phyloP scores from a whole-genome alignment of 2,888 invertebrate species.

The Pollenia griseotomentosa region DNA sequence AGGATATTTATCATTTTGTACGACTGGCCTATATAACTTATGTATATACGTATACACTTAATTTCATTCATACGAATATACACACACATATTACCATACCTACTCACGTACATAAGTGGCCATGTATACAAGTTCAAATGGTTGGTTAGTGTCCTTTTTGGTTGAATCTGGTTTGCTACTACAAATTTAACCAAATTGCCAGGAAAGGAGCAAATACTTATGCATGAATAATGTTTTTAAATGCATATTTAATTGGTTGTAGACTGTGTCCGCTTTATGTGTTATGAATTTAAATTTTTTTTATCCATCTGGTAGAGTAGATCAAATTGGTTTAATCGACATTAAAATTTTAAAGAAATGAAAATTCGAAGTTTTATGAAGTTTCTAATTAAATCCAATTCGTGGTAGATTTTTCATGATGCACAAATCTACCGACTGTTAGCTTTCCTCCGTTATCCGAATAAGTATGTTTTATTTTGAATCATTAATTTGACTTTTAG shows the following conservation, averaged over 20 bases:
- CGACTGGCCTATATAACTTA: conserved; percentile 62
- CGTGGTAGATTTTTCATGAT: too few species aligned
- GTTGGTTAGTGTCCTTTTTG: neutral
- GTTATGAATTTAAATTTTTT: conserved; percentile 54
- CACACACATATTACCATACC: neutral
- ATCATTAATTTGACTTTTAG: too few species aligned
- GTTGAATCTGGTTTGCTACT: neutral
- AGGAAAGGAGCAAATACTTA: neutral
- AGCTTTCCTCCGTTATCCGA: too few species aligned
- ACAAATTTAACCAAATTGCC: conserved; percentile 34
- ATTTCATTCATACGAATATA: too few species aligned
- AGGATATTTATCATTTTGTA: conserved; percentile 62
- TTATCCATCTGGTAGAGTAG: neutral
- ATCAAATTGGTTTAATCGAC: conserved; percentile 12
- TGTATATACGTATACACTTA: too few species aligned
- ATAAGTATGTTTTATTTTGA: too few species aligned
- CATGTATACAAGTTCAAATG: conserved; percentile 40
- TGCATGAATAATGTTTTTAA: conserved; percentile 5
- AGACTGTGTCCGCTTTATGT: conserved; percentile 35
- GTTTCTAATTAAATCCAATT: too few species aligned
- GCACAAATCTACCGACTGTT: too few species aligned
- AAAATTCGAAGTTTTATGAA: too few species aligned
- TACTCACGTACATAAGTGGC: neutral
- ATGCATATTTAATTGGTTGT: conserved; percentile 60
- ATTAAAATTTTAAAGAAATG: neutral